Percentiles rank a stretch among this genome's conserved stretches.
phyloP scores from a whole-genome alignment of 2,113 vertebrate species.

The Perccottus glenii region DNA sequence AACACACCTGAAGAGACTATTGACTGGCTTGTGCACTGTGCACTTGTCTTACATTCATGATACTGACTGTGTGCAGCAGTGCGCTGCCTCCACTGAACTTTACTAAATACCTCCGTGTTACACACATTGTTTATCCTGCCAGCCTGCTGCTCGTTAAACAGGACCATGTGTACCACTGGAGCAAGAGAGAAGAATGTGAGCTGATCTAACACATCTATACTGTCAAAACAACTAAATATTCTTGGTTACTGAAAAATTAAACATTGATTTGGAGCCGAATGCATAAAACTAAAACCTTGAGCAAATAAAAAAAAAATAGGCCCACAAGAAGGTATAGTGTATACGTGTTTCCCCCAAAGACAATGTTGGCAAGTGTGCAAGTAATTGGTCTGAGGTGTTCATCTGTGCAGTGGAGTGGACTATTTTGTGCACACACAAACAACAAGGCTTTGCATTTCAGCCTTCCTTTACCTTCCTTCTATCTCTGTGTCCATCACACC shows the following conservation, averaged over 20 bases:
- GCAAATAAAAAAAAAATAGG: too few species aligned
- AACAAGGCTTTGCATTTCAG: constrained; percentile 16
- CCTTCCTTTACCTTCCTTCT: constrained; percentile 4
- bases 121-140: constrained; percentile 34
- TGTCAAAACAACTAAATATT: constrained; percentile 9
- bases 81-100: constrained; percentile 11
- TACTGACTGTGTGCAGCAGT: not conserved
- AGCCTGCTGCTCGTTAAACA: constrained; percentile 47
- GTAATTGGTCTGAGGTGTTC: constrained; percentile 65
- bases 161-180: not conserved
- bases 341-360: constrained; percentile 4
- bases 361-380: constrained; percentile 24
- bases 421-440: constrained; percentile 9
- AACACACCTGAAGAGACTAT: not conserved
- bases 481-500: constrained; percentile 15
- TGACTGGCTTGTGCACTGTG: constrained; percentile 15
- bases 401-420: constrained; percentile 24
- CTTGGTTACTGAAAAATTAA: not conserved
- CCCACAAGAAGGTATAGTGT: not conserved
- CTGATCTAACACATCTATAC: constrained; percentile 7
- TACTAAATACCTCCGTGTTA: constrained; percentile 29
- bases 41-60: constrained; percentile 18
- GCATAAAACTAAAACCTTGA: not conserved
- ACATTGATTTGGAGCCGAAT: not conserved
- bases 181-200: constrained; percentile 25